Evolutionary conservation across 2,113 vertebrate genomes (phyloP).

Genomic region (Microcebus lehilahytsara): DNA sequence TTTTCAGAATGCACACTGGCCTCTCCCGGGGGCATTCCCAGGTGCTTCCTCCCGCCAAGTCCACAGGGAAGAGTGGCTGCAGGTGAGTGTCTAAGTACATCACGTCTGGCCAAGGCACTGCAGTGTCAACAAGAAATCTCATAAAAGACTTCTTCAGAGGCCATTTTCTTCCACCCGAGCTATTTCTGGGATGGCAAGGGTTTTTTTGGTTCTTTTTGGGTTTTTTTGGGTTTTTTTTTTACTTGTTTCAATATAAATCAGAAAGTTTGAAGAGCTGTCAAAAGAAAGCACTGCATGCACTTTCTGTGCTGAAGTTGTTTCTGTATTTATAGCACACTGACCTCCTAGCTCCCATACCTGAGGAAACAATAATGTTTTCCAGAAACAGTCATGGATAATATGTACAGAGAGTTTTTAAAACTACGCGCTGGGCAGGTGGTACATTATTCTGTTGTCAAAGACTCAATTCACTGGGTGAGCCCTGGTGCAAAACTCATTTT

Average conservation of each 20-base stretch:
- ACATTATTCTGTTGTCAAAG: not conserved
- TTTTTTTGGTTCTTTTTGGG: not conserved
- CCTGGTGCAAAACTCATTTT: not conserved
- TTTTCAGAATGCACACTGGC: no score
- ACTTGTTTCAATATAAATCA: not conserved
- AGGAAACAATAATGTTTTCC: not conserved
- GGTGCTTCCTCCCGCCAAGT: fast-evolving
- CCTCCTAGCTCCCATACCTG: no score
- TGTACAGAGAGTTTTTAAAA: not conserved
- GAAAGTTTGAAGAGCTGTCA: not conserved
- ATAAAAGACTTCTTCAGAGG: not conserved
- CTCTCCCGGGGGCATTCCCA: fast-evolving
- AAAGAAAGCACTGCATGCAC: fast-evolving
- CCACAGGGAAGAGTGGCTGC: not conserved
- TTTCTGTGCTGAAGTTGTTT: not conserved
- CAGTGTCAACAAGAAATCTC: not conserved
- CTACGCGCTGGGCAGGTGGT: not conserved
- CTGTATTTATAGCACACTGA: fast-evolving
- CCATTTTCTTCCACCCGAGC: not conserved
- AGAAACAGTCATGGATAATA: not conserved
- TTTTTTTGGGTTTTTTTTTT: not conserved
- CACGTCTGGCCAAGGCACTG: not conserved
- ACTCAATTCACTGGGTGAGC: not conserved
- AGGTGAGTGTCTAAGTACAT: not conserved
- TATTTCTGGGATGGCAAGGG: not conserved